Evolutionary conservation across 2,797 vertebrate species (phyloP).

Genomic region (Lagocephalus sceleratus): DNA sequence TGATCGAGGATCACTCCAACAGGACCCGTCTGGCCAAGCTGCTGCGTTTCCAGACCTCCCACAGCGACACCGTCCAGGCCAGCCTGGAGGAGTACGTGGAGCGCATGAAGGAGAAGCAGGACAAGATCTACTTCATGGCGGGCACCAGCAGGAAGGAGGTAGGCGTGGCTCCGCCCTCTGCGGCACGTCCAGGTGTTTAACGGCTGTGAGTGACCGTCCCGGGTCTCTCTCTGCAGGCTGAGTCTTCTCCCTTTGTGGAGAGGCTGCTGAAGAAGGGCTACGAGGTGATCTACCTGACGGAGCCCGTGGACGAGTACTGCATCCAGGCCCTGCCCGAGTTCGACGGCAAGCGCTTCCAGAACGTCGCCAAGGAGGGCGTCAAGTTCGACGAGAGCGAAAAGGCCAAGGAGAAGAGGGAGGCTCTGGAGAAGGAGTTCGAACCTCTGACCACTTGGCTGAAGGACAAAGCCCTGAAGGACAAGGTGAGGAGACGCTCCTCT

Average conservation of each 20-base stretch:
- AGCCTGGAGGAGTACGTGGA: slow-evolving; percentile 96
- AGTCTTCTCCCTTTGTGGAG: slow-evolving; percentile 96
- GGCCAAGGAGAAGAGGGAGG: slow-evolving; percentile 89
- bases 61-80: slow-evolving; percentile 80
- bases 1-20: slow-evolving; percentile 99
- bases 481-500: slow-evolving; percentile 68
- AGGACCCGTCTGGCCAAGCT: slow-evolving; percentile 95
- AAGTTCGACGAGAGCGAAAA: slow-evolving; percentile 97
- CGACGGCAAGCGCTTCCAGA: slow-evolving; percentile 97
- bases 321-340: slow-evolving; percentile 97
- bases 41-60: slow-evolving; percentile 93
- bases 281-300: slow-evolving; percentile 96
- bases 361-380: slow-evolving; percentile 96
- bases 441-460: slow-evolving; percentile 97
- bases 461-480: slow-evolving; percentile 92
- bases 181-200: background rate
- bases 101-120: slow-evolving; percentile 99
- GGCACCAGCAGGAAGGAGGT: slow-evolving; percentile 95
- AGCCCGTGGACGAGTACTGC: slow-evolving; percentile 98
- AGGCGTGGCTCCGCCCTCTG: background rate
- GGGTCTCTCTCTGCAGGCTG: slow-evolving; percentile 74
- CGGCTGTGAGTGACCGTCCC: background rate
- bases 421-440: slow-evolving; percentile 92
- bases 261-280: slow-evolving; percentile 95
- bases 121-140: slow-evolving; percentile 99